Base-by-base conservation (phyloP, 2,797 vertebrate species). In the Sebastes nivosus region DNA sequence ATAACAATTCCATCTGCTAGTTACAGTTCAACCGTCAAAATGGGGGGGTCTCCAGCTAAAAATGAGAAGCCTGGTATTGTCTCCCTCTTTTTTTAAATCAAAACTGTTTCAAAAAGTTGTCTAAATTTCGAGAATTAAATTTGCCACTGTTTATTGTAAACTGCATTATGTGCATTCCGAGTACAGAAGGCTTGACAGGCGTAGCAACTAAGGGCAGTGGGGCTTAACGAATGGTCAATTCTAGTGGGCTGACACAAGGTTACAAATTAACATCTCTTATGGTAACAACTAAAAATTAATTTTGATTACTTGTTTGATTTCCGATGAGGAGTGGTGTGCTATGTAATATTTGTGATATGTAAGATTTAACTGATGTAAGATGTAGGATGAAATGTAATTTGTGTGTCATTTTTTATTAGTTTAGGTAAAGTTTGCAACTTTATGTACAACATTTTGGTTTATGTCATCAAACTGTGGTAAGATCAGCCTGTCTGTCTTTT, bases 251-350 rank as follows among this genome's bases (percentile, higher is more conserved):
- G 42, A 46, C 14, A 46, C 14, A 57, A 65, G 25, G 20, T 42
- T 42, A 42, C 11, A 64, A 74, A 59, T 34, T 18, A 2, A 20
- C 16, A 46, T 46, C 1, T 38, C 13, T 29, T 20, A 54, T 1
- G 4, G 12, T 34, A 9, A 32, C 18, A 38, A 52, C 27, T 0
- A 25, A 38, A 14, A 54, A 20, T 50, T 1, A 0, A 32, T 3
- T 16, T 11, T 34, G 3, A 50, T 9, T 50, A 36, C 7, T 27
- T 65, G 30, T 36, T 12, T 55, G 6, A 10, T 30, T 27, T 67
- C 38, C 24, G 3, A 42, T 59, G 8, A 4, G 16, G 24, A 66
- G 9, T 2, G 5, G 3, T 30, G n/a, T 1, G 6, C 10, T 13
- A 30, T 50, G 46, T 50, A 20, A 50, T 20, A 50, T 50, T 9